These are phyloP conservation scores for Stegophylla sp. DNA, from an alignment of 2,888 invertebrate genomes.

Conservation along the genomic window DNA sequence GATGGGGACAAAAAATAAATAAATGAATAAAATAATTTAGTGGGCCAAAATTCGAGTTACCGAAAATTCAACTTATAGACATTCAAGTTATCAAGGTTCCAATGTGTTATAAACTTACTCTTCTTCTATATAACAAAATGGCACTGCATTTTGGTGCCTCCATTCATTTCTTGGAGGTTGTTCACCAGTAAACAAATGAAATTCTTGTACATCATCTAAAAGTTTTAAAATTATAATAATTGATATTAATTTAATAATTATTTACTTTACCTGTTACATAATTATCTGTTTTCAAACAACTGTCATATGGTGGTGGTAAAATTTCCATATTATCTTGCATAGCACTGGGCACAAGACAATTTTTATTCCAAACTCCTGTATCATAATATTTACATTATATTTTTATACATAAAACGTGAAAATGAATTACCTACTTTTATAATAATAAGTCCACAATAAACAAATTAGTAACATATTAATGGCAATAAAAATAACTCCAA, in stretches of 20 bases:
- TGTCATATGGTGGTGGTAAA: slow-evolving; percentile 19
- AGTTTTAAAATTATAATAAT: background rate
- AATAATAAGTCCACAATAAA: slow-evolving; percentile 34
- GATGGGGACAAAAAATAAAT: too few species aligned
- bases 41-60: too few species aligned
- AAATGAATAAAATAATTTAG: too few species aligned
- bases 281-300: slow-evolving; percentile 49
- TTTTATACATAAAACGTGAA: background rate
- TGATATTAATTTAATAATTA: background rate
- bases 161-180: slow-evolving; percentile 52
- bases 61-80: background rate
- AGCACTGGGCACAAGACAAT: background rate
- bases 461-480: slow-evolving; percentile 17
- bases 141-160: slow-evolving; percentile 53
- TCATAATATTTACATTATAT: background rate
- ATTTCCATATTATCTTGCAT: slow-evolving; percentile 21
- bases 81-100: too few species aligned
- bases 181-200: slow-evolving; percentile 56
- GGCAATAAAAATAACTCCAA: slow-evolving; percentile 14
- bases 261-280: slow-evolving; percentile 40
- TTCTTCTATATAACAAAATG: slow-evolving; percentile 23
- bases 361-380: slow-evolving; percentile 7
- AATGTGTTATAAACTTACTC: slow-evolving; percentile 44
- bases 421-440: slow-evolving; percentile 34
- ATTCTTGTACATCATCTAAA: slow-evolving; percentile 46